These are phyloP conservation scores for Scalopus aquaticus DNA, from an alignment of 2,113 vertebrate species.

Conservation along the genomic window DNA sequence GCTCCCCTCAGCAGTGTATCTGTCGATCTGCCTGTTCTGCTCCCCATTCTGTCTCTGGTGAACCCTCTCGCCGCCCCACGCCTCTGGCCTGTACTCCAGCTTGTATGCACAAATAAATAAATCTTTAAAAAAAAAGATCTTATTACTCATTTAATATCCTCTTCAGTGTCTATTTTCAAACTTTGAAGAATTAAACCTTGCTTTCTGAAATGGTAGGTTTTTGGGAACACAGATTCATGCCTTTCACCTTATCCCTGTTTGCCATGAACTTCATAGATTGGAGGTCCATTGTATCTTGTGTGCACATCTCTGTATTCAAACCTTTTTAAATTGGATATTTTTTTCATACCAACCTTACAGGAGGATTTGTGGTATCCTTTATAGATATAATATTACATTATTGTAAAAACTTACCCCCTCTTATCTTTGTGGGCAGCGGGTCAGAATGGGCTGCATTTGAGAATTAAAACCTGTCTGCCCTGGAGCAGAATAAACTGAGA, in stretches of 20 bases:
- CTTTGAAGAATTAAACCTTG: background rate
- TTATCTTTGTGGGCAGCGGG: constrained; percentile 76
- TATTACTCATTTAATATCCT: background rate
- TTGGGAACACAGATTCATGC: background rate
- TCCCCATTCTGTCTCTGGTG: too few species aligned
- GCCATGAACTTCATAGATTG: background rate
- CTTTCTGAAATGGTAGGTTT: background rate
- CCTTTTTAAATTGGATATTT: constrained; percentile 78
- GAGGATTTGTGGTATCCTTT: constrained; percentile 81
- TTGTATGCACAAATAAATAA: too few species aligned
- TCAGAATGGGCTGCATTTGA: constrained; percentile 71
- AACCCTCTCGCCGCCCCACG: too few species aligned
- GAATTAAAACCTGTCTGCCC: constrained; percentile 76
- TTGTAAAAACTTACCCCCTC: constrained; percentile 79
- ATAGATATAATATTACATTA: constrained; percentile 76
- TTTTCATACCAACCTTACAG: constrained; percentile 53
- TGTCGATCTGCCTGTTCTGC: too few species aligned
- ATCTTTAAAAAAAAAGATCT: too few species aligned
- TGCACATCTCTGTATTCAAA: constrained; percentile 43
- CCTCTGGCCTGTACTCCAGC: too few species aligned
- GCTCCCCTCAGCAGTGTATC: too few species aligned
- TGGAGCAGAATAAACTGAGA: constrained; percentile 68
- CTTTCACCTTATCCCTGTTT: background rate
- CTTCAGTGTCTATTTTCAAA: background rate
- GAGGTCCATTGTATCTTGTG: background rate